Percentiles rank a stretch among this genome's conserved stretches.
phyloP scores from a whole-genome alignment of 2,797 vertebrate genomes.

The Brotula barbata region DNA sequence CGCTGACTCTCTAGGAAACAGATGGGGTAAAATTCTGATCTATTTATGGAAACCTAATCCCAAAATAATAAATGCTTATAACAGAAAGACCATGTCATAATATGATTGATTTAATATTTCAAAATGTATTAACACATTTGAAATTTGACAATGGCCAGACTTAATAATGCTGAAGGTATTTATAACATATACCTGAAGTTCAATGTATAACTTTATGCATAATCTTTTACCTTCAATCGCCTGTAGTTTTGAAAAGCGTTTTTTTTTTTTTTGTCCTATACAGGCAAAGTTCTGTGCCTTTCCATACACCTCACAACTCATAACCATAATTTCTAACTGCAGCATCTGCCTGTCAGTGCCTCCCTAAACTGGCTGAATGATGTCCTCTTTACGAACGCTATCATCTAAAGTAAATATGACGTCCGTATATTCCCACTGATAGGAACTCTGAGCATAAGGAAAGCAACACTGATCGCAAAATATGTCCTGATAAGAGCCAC shows the following conservation, averaged over 20 bases:
- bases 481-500: conserved; percentile 27
- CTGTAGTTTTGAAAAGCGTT: background rate
- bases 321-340: conserved; percentile 1
- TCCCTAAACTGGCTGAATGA: conserved; percentile 21
- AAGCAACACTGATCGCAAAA: conserved; percentile 23
- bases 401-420: conserved; percentile 29
- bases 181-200: no score
- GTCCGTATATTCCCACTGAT: conserved; percentile 12
- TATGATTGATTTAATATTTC: background rate
- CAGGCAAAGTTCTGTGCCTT: background rate
- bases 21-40: background rate
- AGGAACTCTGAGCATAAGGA: conserved; percentile 2
- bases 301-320: conserved; percentile 9
- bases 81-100: background rate
- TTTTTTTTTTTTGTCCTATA: background rate
- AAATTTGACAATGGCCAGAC: no score
- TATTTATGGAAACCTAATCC: background rate
- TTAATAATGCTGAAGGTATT: no score
- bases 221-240: background rate
- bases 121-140: background rate
- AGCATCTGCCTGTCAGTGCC: conserved; percentile 10
- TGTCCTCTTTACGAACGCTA: conserved; percentile 12
- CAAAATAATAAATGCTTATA: background rate
- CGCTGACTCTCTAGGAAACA: background rate
- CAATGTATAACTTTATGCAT: background rate